These are phyloP conservation scores for Illadopsis cleaveri DNA, from an alignment of 2,113 vertebrate species.

Conservation along the genomic window DNA sequence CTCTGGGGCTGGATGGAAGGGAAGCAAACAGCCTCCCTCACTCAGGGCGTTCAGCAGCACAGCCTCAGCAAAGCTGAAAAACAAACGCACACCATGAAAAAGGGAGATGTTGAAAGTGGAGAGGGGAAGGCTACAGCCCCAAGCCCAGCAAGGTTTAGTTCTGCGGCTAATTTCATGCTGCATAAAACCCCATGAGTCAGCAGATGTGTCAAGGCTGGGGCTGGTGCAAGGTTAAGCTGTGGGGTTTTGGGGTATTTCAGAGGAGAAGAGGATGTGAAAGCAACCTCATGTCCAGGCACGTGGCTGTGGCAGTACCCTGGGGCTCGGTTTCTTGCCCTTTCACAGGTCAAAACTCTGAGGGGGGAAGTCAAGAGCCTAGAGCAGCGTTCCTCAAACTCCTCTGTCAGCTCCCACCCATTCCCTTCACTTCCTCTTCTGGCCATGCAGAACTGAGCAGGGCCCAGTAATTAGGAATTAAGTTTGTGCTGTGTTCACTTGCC, in stretches of 20 bases:
- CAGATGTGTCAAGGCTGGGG: neutral
- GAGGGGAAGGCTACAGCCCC: neutral
- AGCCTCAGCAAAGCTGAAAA: neutral
- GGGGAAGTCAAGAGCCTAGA: neutral
- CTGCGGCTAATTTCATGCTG: neutral
- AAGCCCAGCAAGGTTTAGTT: neutral
- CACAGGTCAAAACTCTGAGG: neutral
- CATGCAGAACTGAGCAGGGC: neutral
- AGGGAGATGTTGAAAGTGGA: neutral
- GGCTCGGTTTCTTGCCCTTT: neutral
- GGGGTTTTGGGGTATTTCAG: neutral
- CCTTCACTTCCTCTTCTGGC: neutral
- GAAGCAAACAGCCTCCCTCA: neutral
- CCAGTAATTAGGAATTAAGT: neutral
- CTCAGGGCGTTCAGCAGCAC: rapidly evolving
- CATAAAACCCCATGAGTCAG: neutral
- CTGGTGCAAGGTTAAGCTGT: neutral
- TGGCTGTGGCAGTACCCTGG: neutral
- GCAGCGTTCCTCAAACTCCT: neutral
- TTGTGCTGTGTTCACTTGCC: rapidly evolving
- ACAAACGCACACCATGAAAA: neutral
- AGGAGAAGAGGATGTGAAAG: slow-evolving; percentile 24
- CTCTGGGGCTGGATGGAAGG: neutral
- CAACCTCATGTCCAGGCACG: neutral
- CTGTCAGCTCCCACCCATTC: neutral